Evolutionary conservation across 2,113 vertebrate species (phyloP).

Genomic region (Petaurus breviceps): DNA sequence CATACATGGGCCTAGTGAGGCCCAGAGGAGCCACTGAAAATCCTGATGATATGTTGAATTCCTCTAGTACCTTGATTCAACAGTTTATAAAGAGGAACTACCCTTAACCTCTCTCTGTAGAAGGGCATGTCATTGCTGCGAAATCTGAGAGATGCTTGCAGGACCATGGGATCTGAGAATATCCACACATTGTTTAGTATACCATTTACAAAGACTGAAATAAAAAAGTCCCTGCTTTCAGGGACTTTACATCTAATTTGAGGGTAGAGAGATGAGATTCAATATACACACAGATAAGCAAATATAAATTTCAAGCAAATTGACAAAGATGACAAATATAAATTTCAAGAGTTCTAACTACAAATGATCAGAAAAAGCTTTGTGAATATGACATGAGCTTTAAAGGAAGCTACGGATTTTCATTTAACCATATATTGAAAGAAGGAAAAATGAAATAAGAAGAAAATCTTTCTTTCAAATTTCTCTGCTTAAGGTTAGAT

Average conservation of each 20-base stretch:
- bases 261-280: background rate
- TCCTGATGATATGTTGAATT: background rate
- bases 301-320: background rate
- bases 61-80: background rate
- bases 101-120: background rate
- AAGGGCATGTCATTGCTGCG: background rate
- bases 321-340: background rate
- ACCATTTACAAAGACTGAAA: background rate
- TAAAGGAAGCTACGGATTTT: background rate
- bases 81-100: background rate
- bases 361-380: background rate
- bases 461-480: background rate
- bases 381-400: too few relatives aligned
- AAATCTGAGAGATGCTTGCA: background rate
- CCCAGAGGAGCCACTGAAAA: background rate
- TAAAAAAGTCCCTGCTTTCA: background rate
- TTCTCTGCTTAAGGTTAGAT: background rate
- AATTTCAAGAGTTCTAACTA: background rate
- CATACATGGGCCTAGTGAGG: too few relatives aligned
- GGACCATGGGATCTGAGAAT: background rate
- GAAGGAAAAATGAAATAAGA: background rate
- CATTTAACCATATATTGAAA: background rate
- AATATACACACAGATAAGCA: background rate
- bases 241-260: background rate
- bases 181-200: background rate